Percentiles rank a stretch among this genome's conserved stretches.
Evolutionary conservation across 2,888 invertebrate genomes (phyloP).

Genomic region (Leucozona laternaria): DNA sequence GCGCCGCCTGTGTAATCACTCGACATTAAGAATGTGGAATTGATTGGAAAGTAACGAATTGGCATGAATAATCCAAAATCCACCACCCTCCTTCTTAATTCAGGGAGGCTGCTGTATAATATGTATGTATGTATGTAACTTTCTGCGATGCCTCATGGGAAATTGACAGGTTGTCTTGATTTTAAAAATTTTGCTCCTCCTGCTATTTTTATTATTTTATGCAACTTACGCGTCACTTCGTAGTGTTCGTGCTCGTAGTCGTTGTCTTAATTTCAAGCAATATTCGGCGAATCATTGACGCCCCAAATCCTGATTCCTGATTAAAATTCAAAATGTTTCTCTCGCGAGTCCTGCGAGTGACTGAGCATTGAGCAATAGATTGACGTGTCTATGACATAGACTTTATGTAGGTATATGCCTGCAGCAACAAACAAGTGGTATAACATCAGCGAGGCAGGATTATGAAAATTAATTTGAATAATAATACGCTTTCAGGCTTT

Average conservation of each 20-base stretch:
- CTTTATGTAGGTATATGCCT: constrained; percentile 53
- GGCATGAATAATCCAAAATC: constrained; percentile 30
- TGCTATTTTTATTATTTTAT: constrained; percentile 21
- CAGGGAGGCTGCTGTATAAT: neutral
- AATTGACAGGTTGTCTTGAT: constrained; percentile 75
- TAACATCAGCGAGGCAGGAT: constrained; percentile 68
- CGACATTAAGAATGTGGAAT: constrained; percentile 67
- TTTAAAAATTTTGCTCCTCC: constrained; percentile 6
- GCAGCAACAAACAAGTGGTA: constrained; percentile 70
- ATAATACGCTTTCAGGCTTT: constrained; percentile 78
- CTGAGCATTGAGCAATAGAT: constrained; percentile 32
- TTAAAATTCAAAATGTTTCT: constrained; percentile 71
- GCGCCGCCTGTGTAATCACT: constrained; percentile 63
- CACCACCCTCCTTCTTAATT: neutral
- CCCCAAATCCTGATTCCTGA: constrained; percentile 65
- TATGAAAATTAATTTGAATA: constrained; percentile 81
- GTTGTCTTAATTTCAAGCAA: constrained; percentile 71
- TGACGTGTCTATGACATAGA: constrained; percentile 30
- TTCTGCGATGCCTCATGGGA: constrained; percentile 70
- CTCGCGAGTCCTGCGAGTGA: constrained; percentile 61
- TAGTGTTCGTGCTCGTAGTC: neutral
- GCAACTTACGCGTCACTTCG: constrained; percentile 18
- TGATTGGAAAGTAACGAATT: constrained; percentile 74
- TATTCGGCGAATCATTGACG: constrained; percentile 75
- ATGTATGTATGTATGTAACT: too few relatives aligned